Percentiles rank a stretch among this genome's conserved stretches.
Conservation (phyloP, 2,113 vertebrate species). For the Cisticola juncidis region DNA sequence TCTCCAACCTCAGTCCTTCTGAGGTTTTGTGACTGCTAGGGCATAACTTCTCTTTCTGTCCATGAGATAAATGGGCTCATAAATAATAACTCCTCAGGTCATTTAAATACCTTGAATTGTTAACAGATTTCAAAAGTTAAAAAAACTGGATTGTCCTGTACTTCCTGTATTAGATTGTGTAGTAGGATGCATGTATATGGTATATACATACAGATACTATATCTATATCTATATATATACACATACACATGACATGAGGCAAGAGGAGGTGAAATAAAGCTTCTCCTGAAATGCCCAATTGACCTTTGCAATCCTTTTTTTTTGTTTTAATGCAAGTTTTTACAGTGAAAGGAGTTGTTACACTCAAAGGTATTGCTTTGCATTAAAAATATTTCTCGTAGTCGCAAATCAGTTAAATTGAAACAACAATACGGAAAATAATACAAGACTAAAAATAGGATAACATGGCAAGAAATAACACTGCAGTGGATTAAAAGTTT, state of each 20-base stretch:
- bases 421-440: not conserved
- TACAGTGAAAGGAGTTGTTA: not conserved
- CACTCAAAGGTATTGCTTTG: not conserved
- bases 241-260: not conserved
- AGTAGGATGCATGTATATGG: not conserved
- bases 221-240: accelerated
- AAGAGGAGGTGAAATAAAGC: not conserved
- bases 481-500: not conserved
- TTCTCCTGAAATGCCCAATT: not conserved
- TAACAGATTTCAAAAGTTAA: not conserved
- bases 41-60: not conserved
- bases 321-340: not conserved
- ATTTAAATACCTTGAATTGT: not conserved
- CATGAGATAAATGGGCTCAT: not conserved
- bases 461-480: not conserved
- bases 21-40: not conserved
- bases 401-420: not conserved
- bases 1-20: not conserved
- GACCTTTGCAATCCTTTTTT: not conserved
- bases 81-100: not conserved
- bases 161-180: not conserved
- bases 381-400: not conserved
- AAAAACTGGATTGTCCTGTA: not conserved
- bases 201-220: not conserved
- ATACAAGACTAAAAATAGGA: not conserved